These are phyloP conservation scores for Sphaeramia orbicularis DNA, from an alignment of 2,797 vertebrate species.

Conservation along the genomic window DNA sequence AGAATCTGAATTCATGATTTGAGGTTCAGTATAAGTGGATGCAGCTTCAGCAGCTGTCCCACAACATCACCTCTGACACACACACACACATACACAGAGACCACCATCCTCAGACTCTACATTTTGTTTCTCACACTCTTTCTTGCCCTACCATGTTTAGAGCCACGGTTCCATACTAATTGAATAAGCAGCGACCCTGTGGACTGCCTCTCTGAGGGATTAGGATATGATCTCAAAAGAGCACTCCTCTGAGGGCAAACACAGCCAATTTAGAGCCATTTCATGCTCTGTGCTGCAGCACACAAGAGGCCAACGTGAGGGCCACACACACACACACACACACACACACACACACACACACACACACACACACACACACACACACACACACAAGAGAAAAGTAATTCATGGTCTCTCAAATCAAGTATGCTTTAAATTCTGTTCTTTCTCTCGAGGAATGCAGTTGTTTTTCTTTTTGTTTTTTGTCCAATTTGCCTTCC, in stretches of 20 bases:
- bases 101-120: conserved; percentile 54
- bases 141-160: conserved; percentile 71
- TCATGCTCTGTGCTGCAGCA: conserved; percentile 79
- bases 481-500: conserved; percentile 29
- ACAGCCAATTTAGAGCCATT: conserved; percentile 86
- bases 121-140: conserved; percentile 76
- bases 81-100: conserved; percentile 24
- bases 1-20: conserved; percentile 3
- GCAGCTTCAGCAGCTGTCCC: conserved; percentile 22
- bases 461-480: conserved; percentile 70
- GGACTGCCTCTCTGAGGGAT: conserved; percentile 84
- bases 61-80: conserved; percentile 37
- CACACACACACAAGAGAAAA: conserved; percentile 46
- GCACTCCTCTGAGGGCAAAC: conserved; percentile 81
- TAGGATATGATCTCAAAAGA: conserved; percentile 85
- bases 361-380: not conserved
- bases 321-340: too few species aligned
- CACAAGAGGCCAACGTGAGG: conserved; percentile 64
- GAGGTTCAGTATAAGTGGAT: conserved; percentile 19
- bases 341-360: conserved; percentile 33
- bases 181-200: conserved; percentile 85
- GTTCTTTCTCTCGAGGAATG: conserved; percentile 72
- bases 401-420: conserved; percentile 75
- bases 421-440: conserved; percentile 76
- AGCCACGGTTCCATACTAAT: conserved; percentile 79